Percentiles rank a stretch among this genome's conserved stretches.
Conservation (phyloP, 2,888 invertebrate genomes). For the Unio delphinus region DNA sequence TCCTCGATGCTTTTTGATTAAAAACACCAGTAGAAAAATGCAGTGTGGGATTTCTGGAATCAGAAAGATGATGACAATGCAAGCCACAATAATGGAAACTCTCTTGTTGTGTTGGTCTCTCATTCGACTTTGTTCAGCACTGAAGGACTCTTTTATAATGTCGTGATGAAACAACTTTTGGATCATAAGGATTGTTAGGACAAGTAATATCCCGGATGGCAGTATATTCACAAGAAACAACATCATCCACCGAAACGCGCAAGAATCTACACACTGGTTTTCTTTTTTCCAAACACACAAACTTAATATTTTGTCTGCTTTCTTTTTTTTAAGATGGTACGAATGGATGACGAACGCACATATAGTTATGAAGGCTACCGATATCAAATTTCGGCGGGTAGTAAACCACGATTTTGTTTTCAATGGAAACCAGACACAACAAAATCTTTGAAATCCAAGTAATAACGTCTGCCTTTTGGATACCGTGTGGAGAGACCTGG, state of each 20-base stretch:
- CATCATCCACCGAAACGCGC: slow-evolving; percentile 16
- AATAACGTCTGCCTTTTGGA: slow-evolving; percentile 36
- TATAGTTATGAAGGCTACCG: slow-evolving; percentile 13
- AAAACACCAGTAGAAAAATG: slow-evolving; percentile 17
- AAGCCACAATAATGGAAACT: not conserved
- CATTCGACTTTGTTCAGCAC: too few relatives aligned
- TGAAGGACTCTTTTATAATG: too few relatives aligned
- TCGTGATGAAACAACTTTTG: too few relatives aligned
- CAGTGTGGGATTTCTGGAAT: slow-evolving; percentile 35
- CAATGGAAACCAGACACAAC: slow-evolving; percentile 27
- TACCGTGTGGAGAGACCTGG: slow-evolving; percentile 24
- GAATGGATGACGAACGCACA: slow-evolving; percentile 19
- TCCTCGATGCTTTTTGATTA: slow-evolving; percentile 5
- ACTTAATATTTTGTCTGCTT: not conserved
- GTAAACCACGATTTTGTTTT: slow-evolving; percentile 13
- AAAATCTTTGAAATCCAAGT: slow-evolving; percentile 31
- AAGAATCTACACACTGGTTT: slow-evolving; percentile 10
- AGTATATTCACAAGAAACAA: slow-evolving; percentile 19
- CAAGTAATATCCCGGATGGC: slow-evolving; percentile 26
- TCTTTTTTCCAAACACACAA: slow-evolving; percentile 10
- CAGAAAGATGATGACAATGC: slow-evolving; percentile 31
- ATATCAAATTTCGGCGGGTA: slow-evolving; percentile 5
- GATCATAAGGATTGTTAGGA: slow-evolving; percentile 22
- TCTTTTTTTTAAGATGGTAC: slow-evolving; percentile 14
- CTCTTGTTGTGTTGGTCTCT: too few relatives aligned